Evolutionary conservation across 2,113 vertebrate species (phyloP), one percentile per base, ranked within the genome.

Genomic region (Procapra przewalskii): DNA sequence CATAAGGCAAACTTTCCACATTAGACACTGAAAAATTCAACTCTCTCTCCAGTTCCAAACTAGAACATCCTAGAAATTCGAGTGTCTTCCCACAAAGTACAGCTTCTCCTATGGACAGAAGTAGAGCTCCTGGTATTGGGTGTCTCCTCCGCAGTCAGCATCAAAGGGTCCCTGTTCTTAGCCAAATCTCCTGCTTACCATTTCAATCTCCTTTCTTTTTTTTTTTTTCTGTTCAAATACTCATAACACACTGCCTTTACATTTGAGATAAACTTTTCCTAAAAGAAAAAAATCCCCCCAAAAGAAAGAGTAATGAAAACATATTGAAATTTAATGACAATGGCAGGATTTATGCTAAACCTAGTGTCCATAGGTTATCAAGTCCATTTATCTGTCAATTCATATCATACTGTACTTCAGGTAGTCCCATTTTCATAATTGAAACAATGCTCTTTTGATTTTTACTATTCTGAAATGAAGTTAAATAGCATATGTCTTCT

Each of bases 81-180:
- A 52, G 95, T 15, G 6, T 88, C 52, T 97, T 97, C 94, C 97
- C 77, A 36, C 92, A 96, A 79, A 97, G 92, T 79, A 96, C 57
- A 97, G 96, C 94, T 98, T 92, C 97, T 98, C 98, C 97, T 98
- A 97, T 15, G 93, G 97, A 97, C 96, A 98, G 97, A 98, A 94
- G 94, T 90, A 96, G 85, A 77, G 27, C 91, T 97, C 96, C 98
- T 97, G 97, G 64, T 29, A 77, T 62, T 89, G 62, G 62, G 84
- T 45, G 75, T 81, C 52, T 94, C 52, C 60, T 90, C 64, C 25
- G 4, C 1, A 91, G 92, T 89, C 93, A 82, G 88, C 90, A 79
- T 45, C 40, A 83, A 93, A 95, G 2, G 6, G 64, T 80, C 97
- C 1, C 48, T 40, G 54, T 29, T 96, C 81, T 80, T 29, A 92